Evolutionary conservation across 2,888 invertebrate genomes (phyloP), one percentile per base, ranked within the genome.

Genomic region (Argyra leucocephala): DNA sequence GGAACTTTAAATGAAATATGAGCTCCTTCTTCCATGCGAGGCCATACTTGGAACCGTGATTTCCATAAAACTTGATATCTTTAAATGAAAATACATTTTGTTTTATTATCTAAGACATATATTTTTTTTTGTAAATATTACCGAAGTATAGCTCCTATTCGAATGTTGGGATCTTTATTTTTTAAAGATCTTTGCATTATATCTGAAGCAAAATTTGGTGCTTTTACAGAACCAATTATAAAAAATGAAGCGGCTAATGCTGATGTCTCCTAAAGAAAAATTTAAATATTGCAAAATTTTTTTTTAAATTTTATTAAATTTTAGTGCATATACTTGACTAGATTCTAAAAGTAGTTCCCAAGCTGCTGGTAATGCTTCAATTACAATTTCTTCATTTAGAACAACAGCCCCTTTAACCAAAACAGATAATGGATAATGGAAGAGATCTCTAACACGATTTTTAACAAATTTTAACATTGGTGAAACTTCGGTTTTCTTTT

Each of bases 21-120:
- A 0, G 98, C 98, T 9, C 93, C 91, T 74, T 98, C 98, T 78
- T 99, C 99, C 97, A 99, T 96, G 66, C 98, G 86, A 0, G 97
- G 95, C 99, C 99, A 99, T 1, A 96, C 96, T 83, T 99, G 99
- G 76, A 94, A 96, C 2, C 99, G 85, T 71, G 94, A 88, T 75
- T 95, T 93, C 98, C 98, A 99, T 70, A 99, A 84, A 1, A 93
- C 90, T 84, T 96, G 91, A 80, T 95, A 96, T 68, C 92, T 86
- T 66, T 26, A 70, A 68, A 9, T 60, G 1, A 26, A 24, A 61
- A n/a, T 31, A 26, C 18, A 61, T n/a, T 12, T 5, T 31, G 37
- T 37, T 12, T 31, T 26, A n/a, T 22, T 36, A 21, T 18, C 5
- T 36, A 7, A 62, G 24, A 22, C 3, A 2, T 22, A 57, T 18